A percentile compares a stretch with the other conserved stretches of the same genome.
These are phyloP conservation scores for Aphaenogaster ashmeadi DNA, from an alignment of 1,140 invertebrate genomes.

Conservation along the genomic window DNA sequence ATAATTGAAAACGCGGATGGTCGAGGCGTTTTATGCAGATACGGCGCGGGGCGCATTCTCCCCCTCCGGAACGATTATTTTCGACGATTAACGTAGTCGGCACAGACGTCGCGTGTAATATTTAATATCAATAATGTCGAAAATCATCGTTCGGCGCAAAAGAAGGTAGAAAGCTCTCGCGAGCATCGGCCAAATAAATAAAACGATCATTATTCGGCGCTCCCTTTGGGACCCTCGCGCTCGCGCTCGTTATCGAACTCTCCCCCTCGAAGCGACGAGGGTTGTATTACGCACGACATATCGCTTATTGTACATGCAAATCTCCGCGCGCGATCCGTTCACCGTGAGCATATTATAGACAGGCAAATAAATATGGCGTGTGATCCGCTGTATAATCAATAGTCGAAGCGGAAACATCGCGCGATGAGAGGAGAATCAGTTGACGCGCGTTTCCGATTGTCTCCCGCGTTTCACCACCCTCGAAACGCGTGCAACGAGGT, in stretches of 20 bases:
- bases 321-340: slow-evolving; percentile 61
- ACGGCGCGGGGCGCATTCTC: not conserved
- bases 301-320: slow-evolving; percentile 74
- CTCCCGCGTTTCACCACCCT: not conserved
- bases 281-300: slow-evolving; percentile 46
- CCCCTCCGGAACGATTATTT: slow-evolving; percentile 34
- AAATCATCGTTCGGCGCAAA: slow-evolving; percentile 16
- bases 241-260: not conserved
- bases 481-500: not conserved
- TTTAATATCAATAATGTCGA: slow-evolving; percentile 47
- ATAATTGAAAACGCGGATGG: slow-evolving; percentile 58
- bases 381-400: slow-evolving; percentile 65
- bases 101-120: slow-evolving; percentile 20
- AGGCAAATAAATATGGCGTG: slow-evolving; percentile 67
- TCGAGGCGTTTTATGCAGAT: slow-evolving; percentile 51
- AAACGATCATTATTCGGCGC: slow-evolving; percentile 46
- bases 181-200: slow-evolving; percentile 22
- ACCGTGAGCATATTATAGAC: slow-evolving; percentile 66
- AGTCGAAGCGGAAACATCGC: slow-evolving; percentile 34
- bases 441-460: not conserved
- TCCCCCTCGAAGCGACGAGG: slow-evolving; percentile 2
- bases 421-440: not conserved
- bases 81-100: slow-evolving; percentile 38
- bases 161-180: not conserved
- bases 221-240: not conserved